Evolutionary conservation across 2,888 invertebrate genomes (phyloP).

Genomic region (Coleophora flavipennella): DNA sequence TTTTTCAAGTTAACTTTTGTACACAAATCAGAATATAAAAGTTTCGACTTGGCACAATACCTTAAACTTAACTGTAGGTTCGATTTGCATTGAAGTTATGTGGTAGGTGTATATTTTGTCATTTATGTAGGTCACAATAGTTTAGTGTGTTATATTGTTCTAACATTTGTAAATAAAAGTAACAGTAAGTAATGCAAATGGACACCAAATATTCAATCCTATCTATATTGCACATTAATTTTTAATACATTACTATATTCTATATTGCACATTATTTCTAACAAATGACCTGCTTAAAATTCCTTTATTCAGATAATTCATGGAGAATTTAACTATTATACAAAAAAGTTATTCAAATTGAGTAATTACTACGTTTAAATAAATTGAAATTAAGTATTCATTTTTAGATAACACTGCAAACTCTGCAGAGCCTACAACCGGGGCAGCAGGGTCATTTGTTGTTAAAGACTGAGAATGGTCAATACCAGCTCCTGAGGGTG

Average conservation of each 20-base stretch:
- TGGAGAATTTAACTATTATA: constrained; percentile 10
- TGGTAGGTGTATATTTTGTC: no score
- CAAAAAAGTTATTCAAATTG: background rate
- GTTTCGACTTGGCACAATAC: no score
- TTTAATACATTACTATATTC: no score
- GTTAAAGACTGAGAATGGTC: constrained; percentile 97
- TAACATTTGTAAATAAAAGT: no score
- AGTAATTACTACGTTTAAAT: constrained; percentile 20
- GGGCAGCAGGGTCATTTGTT: constrained; percentile 91
- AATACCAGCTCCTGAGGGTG: constrained; percentile 92
- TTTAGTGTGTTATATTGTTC: no score
- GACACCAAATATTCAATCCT: background rate
- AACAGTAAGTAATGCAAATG: no score
- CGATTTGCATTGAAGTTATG: no score
- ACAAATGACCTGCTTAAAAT: constrained; percentile 48
- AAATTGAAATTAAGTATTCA: constrained; percentile 57
- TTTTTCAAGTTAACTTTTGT: no score
- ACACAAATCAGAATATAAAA: no score
- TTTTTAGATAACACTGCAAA: constrained; percentile 89
- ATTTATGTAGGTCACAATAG: no score
- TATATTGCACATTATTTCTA: no score
- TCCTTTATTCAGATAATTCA: constrained; percentile 20
- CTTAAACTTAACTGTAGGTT: no score
- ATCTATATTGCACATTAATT: constrained; percentile 13
- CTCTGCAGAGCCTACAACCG: constrained; percentile 88